phyloP scores from a whole-genome alignment of 2,113 vertebrate genomes.

The Mus pahari region DNA sequence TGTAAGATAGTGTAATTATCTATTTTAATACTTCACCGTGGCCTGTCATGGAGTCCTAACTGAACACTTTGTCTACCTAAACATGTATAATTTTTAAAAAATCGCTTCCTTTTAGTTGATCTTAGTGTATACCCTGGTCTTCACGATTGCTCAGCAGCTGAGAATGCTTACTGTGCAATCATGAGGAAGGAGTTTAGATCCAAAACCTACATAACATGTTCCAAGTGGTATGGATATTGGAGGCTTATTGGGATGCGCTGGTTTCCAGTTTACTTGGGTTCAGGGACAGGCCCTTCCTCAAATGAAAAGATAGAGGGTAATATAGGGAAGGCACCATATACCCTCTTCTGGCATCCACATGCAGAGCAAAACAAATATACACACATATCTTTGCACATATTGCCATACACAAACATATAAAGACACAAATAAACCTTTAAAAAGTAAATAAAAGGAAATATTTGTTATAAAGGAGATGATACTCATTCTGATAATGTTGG shows the following conservation, averaged over 20 bases:
- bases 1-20: slow-evolving; percentile 22
- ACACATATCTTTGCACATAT: not conserved
- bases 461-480: not conserved
- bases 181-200: not conserved
- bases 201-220: not conserved
- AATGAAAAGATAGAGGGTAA: not conserved
- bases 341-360: not conserved
- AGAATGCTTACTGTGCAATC: not conserved
- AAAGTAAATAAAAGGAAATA: not conserved
- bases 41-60: not conserved
- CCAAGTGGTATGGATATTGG: not conserved
- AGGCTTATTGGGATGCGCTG: not conserved
- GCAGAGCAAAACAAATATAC: not conserved
- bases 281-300: not conserved
- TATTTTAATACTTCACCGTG: not conserved
- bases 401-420: not conserved
- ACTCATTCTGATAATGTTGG: not conserved
- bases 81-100: not conserved
- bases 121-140: not conserved
- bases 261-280: not conserved
- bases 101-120: slow-evolving; percentile 7
- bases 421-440: not conserved
- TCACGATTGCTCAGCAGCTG: no score
- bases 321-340: not conserved
- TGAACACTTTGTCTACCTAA: not conserved